Evolutionary conservation across 2,888 invertebrate genomes (phyloP).

Genomic region (Ganaspis brasiliensis): DNA sequence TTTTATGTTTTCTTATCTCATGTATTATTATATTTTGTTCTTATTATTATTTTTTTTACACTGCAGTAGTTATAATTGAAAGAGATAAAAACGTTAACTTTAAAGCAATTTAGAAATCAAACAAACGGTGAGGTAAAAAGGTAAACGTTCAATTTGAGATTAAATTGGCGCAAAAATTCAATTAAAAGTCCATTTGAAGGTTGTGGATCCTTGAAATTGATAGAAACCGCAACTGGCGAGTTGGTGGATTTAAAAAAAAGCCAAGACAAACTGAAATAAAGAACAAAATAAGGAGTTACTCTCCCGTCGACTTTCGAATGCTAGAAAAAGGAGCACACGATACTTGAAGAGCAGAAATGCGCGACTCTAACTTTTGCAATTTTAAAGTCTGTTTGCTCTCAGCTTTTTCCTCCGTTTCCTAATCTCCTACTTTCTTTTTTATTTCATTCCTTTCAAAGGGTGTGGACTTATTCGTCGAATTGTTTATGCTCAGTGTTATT

Average conservation of each 20-base stretch:
- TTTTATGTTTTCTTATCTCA: no score
- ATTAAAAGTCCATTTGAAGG: slow-evolving; percentile 15
- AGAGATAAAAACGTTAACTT: neutral
- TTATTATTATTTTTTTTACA: no score
- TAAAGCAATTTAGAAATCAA: slow-evolving; percentile 4
- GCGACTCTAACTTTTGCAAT: slow-evolving; percentile 32
- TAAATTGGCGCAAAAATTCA: slow-evolving; percentile 7
- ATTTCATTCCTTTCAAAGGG: slow-evolving; percentile 21
- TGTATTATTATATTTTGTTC: no score
- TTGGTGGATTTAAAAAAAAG: slow-evolving; percentile 5
- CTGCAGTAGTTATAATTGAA: no score
- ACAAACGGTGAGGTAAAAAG: no score
- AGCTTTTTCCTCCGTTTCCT: slow-evolving; percentile 35
- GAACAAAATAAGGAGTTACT: neutral
- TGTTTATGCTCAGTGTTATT: slow-evolving; percentile 34
- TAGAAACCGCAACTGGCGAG: slow-evolving; percentile 1
- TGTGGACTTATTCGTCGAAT: slow-evolving; percentile 14
- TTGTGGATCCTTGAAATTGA: slow-evolving; percentile 16
- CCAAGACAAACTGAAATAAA: neutral
- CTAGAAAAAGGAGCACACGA: neutral
- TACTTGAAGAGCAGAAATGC: slow-evolving; percentile 3
- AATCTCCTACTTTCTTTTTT: slow-evolving; percentile 23
- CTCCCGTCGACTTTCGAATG: neutral
- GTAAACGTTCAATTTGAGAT: neutral
- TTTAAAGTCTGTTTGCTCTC: slow-evolving; percentile 37